Base-by-base conservation (phyloP, 2,888 invertebrate species). In the Petrophora chlorosata region DNA sequence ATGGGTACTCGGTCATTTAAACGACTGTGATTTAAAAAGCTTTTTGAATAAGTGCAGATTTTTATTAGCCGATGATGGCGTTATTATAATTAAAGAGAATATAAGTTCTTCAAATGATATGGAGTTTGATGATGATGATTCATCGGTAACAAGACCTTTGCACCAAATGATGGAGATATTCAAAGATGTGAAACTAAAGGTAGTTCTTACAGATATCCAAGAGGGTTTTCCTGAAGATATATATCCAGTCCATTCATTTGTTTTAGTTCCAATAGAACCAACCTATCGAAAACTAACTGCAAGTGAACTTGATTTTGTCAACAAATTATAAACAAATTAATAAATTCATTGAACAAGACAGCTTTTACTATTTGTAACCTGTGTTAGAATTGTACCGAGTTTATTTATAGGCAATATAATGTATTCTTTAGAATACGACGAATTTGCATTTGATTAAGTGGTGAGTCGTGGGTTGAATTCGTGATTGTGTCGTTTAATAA, bases 1-100 rank as follows among this genome's bases (percentile, higher is more conserved):
- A 75, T 99, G 99, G 99, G 98, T 99, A 5, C 82, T 97, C 10
- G 95, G 96, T 0, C 95, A 98, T 77, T 86, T 99, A 32, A 95
- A 94, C 2, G 97, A 99, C 78, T 91, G 92, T 5, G 95, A 99
- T 85, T 91, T 99, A 28, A 82, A 97, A 14, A 78, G 90, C 12
- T 98, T 95, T 73, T 91, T 96, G 36, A 82, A 88, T 54, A 91
- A 92, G 53, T 94, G 95, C 75, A 85, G 97, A 15, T 52, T 63
- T 9, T 64, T 77, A 3, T 61, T 89, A 8, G 60, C 70, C 1
- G 30, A 64, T 22, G 65, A 80, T 10, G 85, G 86, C 0, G 62
- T 86, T 1, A 79, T 87, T 33, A 53, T 87, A 10, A 54, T 85
- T 8, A 88, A 88, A 67, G 87, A 99, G 78, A 99, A 99, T 82